Percentiles rank a stretch among this genome's conserved stretches.
These are phyloP conservation scores for Indicator maculatus DNA, from an alignment of 2,113 vertebrate genomes.

Conservation along the genomic window DNA sequence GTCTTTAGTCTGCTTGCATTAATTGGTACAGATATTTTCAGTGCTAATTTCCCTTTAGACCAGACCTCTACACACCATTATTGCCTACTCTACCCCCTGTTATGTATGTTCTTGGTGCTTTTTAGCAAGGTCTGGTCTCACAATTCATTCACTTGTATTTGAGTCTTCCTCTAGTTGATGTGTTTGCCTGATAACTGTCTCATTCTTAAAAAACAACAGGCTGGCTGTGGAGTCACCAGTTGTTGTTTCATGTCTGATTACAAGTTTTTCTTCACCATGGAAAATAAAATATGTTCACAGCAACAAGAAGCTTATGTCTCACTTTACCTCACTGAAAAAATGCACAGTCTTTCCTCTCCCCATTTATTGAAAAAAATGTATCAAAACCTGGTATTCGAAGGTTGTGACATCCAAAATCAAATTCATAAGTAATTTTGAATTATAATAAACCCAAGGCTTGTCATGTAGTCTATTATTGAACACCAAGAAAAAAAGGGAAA, in stretches of 20 bases:
- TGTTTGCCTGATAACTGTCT: neutral
- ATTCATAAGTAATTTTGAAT: neutral
- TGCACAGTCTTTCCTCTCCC: neutral
- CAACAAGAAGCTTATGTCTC: neutral
- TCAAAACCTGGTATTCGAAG: neutral
- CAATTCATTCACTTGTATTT: neutral
- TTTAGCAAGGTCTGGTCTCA: neutral
- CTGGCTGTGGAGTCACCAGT: neutral
- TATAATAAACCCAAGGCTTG: neutral
- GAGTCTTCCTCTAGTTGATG: neutral
- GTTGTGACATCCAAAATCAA: neutral
- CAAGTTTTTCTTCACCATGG: neutral
- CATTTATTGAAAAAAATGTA: neutral
- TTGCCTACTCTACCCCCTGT: neutral
- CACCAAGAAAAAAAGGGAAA: neutral
- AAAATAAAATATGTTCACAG: constrained; percentile 7
- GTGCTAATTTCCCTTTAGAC: neutral
- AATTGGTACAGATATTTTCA: neutral
- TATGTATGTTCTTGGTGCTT: neutral
- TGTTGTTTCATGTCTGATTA: neutral
- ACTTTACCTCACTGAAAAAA: neutral
- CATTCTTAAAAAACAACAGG: neutral
- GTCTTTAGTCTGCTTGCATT: neutral
- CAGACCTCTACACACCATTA: neutral
- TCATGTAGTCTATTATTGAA: neutral